Evolutionary conservation across 2,888 invertebrate genomes (phyloP).

Genomic region (Meteorus cinctellus): DNA sequence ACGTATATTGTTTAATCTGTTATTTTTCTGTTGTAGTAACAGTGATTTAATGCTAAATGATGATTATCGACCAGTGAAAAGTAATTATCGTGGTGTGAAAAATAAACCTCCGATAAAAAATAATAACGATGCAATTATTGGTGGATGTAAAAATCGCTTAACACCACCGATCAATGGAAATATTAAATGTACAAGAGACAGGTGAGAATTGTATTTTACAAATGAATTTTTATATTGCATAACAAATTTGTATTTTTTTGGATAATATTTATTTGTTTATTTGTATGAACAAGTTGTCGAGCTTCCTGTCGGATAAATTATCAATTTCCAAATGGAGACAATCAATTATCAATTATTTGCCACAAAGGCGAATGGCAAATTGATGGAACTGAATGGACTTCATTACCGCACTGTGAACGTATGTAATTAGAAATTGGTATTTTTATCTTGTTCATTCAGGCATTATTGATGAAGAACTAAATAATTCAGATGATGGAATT

Average conservation of each 20-base stretch:
- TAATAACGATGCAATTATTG: constrained; percentile 39
- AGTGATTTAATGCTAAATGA: constrained; percentile 14
- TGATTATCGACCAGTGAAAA: constrained; percentile 13
- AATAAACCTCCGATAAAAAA: neutral
- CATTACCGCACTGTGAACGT: constrained; percentile 80
- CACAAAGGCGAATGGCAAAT: constrained; percentile 74
- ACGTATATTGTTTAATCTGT: neutral
- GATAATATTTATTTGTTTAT: constrained; percentile 14
- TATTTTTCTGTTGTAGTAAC: neutral
- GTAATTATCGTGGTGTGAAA: neutral
- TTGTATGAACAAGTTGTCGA: constrained; percentile 73
- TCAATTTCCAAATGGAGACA: constrained; percentile 76
- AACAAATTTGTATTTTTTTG: neutral
- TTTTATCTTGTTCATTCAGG: neutral
- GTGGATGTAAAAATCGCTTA: constrained; percentile 54
- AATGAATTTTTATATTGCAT: neutral
- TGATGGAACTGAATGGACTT: constrained; percentile 71
- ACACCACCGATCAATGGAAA: constrained; percentile 57
- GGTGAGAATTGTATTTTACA: constrained; percentile 43
- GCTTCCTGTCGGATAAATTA: constrained; percentile 74
- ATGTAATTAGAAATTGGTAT: constrained; percentile 58
- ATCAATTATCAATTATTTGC: constrained; percentile 74
- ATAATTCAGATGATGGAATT: too few species aligned
- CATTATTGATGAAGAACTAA: neutral
- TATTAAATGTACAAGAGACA: constrained; percentile 58